Evolutionary conservation across 2,888 invertebrate species (phyloP), one percentile per base, ranked within the genome.

Genomic region (Prosapia bicincta): DNA sequence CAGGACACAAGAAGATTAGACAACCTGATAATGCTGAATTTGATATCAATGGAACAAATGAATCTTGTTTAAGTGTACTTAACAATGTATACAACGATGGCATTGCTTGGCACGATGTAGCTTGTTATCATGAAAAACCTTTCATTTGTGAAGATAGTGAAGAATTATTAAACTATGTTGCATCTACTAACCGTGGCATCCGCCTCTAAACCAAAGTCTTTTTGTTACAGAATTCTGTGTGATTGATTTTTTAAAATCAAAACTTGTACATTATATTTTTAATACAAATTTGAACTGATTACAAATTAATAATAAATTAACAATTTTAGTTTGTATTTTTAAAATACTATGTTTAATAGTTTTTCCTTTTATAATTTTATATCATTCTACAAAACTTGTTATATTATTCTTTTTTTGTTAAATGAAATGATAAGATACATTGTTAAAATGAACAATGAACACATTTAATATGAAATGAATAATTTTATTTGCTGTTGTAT

Each of bases 11-110:
- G 88, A 95, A 95, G 87, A 88, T 88, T 81, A 91, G 90, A 75
- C 96, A 96, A 84, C 96, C 96, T 26, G 96, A 96, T 85, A 96
- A 96, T 84, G 95, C 96, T 0, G 96, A 96, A 85, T 95, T 92
- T 85, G 95, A 95, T 83, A 95, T 95, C 85, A 95, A 95, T 86
- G 79, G 92, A 78, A 96, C 95, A 78, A 90, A 90, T 79, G 96
- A 96, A 85, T 95, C 96, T 43, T 96, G 96, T 83, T 85, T 96
- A 82, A 93, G 94, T 75, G 89, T 96, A 79, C 88, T 96, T 79
- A 96, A 96, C 88, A 96, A 96, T 85, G 96, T 96, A 7, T 96
- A 96, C 89, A 94, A 93, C 83, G 96, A 96, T 83, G 96, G 96
- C 80, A 94, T 96, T 84, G 94, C 94, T 80, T 96, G 96, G 96